A percentile compares a stretch with the other conserved stretches of the same genome.
phyloP scores from a whole-genome alignment of 2,113 vertebrate species.

The Onychorhynchus coronatus region DNA sequence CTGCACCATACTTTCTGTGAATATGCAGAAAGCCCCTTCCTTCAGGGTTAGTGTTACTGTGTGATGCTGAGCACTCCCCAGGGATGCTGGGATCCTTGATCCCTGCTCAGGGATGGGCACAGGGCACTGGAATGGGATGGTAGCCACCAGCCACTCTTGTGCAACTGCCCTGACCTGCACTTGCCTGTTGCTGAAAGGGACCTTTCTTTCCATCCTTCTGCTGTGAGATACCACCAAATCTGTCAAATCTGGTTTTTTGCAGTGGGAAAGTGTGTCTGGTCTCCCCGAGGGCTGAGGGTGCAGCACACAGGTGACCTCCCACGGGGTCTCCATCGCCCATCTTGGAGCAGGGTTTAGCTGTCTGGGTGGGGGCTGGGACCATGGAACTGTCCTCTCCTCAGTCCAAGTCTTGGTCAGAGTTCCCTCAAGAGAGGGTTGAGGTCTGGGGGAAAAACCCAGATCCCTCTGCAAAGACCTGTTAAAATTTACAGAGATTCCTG shows the following conservation, averaged over 20 bases:
- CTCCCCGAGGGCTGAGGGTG: not conserved
- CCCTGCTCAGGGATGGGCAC: not conserved
- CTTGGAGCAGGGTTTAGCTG: not conserved
- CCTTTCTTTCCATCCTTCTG: not conserved
- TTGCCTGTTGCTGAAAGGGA: rapidly evolving
- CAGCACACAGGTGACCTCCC: rapidly evolving
- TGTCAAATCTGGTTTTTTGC: not conserved
- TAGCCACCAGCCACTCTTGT: rapidly evolving
- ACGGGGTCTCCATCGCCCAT: rapidly evolving
- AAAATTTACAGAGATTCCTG: not conserved
- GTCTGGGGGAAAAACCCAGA: not conserved
- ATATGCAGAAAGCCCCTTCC: not conserved
- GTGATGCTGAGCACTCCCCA: not conserved
- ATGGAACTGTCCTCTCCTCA: not conserved
- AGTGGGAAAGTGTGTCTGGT: not conserved
- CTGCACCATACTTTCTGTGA: not conserved
- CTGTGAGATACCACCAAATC: not conserved
- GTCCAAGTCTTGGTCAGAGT: not conserved
- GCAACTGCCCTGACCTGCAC: not conserved
- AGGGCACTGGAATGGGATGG: not conserved
- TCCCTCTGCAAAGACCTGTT: not conserved
- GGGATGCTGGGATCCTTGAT: not conserved
- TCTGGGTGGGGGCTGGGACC: too few relatives aligned
- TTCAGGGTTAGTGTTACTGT: too few relatives aligned
- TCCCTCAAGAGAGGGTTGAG: not conserved